Percentiles rank a stretch among this genome's conserved stretches.
phyloP scores from a whole-genome alignment of 2,113 vertebrate genomes.

The Datnioides undecimradiatus region DNA sequence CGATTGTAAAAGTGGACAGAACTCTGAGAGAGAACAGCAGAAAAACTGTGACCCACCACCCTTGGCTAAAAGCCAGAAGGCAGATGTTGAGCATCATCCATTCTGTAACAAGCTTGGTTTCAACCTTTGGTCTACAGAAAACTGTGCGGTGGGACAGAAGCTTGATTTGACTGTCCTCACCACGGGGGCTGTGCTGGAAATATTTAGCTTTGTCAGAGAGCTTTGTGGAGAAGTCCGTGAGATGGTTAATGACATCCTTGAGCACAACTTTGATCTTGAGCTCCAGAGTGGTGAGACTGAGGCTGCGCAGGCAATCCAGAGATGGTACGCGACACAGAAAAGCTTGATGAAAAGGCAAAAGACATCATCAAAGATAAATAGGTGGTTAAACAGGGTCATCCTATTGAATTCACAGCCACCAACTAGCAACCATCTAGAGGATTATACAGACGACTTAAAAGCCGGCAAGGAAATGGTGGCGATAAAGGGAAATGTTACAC shows the following conservation, averaged over 20 bases:
- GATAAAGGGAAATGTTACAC: neutral
- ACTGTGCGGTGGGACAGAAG: neutral
- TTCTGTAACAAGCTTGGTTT: constrained; percentile 38
- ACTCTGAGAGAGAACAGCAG: neutral
- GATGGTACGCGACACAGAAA: constrained; percentile 12
- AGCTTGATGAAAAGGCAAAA: neutral
- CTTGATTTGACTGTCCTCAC: constrained; percentile 36
- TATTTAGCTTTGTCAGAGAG: constrained; percentile 6
- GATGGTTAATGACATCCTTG: constrained; percentile 23
- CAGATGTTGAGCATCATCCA: neutral
- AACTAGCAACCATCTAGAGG: rapidly evolving
- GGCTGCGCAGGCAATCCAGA: neutral
- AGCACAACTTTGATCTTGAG: constrained; percentile 60
- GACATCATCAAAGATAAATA: neutral
- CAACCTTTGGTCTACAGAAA: constrained; percentile 26
- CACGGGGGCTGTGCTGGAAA: constrained; percentile 12
- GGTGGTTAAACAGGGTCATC: constrained; percentile 19
- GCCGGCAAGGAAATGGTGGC: rapidly evolving
- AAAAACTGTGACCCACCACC: neutral
- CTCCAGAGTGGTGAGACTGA: neutral
- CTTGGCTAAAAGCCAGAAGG: neutral
- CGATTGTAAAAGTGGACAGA: neutral
- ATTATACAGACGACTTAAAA: neutral
- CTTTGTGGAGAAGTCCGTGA: constrained; percentile 13
- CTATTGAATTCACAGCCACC: neutral